Evolutionary conservation across 2,888 invertebrate genomes (phyloP), one percentile per base, ranked within the genome.

Genomic region (Opisthograptis luteolata): DNA sequence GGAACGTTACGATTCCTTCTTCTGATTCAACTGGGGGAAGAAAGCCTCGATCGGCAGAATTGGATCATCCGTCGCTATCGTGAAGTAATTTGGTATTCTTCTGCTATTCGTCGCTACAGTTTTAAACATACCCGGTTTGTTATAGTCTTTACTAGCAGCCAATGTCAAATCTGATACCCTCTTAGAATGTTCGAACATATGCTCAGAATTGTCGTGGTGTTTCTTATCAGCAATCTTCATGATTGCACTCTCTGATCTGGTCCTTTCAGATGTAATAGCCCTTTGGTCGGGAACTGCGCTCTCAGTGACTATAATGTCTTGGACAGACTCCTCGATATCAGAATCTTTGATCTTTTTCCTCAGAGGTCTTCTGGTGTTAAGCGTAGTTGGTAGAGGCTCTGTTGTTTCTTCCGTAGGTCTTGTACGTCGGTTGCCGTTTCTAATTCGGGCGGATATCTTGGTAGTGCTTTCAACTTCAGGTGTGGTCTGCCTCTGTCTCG

Each of bases 41-140:
- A 96, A 95, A 0, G 95, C 95, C 80, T 96, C 95, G 55, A 96
- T 94, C 0, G 96, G 96, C 37, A 96, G 84, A 41, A 95, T 95
- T 0, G 96, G 95, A 72, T 96, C 95, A 59, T 96, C 95, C 0
- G 95, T 95, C 0, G 94, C 93, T 79, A 96, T 93, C 13, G 94
- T 94, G 62, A 95, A 94, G 66, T 94, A 94, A 65, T 92, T 93
- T 2, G 94, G 93, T 67, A 94, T 93, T 62, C 93, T 86, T 58
- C 94, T 91, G 61, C 93, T 94, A 42, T 88, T 91, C 0, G 88
- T 88, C 0, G 94, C 92, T 0, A 94, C 92, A 0, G 93, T 92
- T 76, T 94, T 95, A 73, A 94, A 94, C 84, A 93, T 89, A 2
- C 94, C 94, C 0, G 94, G 93, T n/a, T 93, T 93, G 60, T 94